Evolutionary conservation across 1,140 invertebrate species (phyloP), one percentile per base, ranked within the genome.

Genomic region (Orius insidiosus): DNA sequence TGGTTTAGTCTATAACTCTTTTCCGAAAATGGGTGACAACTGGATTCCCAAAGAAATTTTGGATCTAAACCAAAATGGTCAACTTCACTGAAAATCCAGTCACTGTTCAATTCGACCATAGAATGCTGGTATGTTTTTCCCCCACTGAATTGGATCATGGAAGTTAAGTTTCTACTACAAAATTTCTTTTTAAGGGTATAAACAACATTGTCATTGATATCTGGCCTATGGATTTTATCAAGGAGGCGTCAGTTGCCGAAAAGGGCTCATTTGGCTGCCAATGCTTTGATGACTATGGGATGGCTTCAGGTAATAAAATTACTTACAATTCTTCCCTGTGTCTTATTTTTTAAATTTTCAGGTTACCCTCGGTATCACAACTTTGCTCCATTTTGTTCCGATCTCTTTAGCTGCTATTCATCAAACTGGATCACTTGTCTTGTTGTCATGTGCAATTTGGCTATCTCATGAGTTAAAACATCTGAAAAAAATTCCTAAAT

Each of bases 31-130:
- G 88, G 92, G 80, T 2, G 86, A 96, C 60, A 69, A 70, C 49
- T 98, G 92, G 92, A 78, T 99, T 31, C 95, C 95, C 0, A 72
- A 81, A 41, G 93, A 98, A 62, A 72, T 95, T 49, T 59, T 90
- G 18, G 68, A 74, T 0, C 65, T 85, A 60, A 67, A 8, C 93
- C 94, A 0, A 62, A 62, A 19, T 61, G 79, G 47, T 75, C 68
- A 99, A 98, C 66, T 76, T 98, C 47, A 93, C 92, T 3, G 94
- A 98, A 70, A 99, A 99, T 68, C 85, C 93, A 2, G 88, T 86
- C 0, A 96, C 90, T 4, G 88, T 95, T 14, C 95, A 99, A 62
- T 96, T 98, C 61, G 78, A 96, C 62, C 95, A 99, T 63, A 70
- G 95, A 53, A 70, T 90, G 51, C 62, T 98, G 59, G 80, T 83